phyloP scores from a whole-genome alignment of 2,888 invertebrate species.

The Sisyra nigra region DNA sequence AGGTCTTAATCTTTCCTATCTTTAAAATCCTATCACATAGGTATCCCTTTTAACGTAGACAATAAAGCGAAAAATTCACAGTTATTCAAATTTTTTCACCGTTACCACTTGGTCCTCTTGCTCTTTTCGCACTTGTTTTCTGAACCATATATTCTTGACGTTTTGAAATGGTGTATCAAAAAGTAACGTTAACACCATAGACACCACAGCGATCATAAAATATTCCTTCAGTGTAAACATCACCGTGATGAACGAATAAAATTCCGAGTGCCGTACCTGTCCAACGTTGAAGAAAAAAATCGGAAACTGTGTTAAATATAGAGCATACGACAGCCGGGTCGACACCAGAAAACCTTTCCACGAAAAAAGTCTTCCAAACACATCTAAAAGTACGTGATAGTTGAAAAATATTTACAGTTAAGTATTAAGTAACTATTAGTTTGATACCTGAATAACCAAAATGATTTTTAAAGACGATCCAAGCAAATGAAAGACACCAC shows the following conservation, averaged over 20 bases:
- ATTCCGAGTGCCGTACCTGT: conserved; percentile 30
- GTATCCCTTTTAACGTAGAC: too few species aligned
- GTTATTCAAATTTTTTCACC: too few species aligned
- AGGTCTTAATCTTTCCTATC: too few species aligned
- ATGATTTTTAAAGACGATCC: conserved; percentile 47
- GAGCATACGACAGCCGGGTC: conserved; percentile 40
- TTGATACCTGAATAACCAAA: conserved; percentile 37
- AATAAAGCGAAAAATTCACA: too few species aligned
- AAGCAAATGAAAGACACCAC: conserved; percentile 50
- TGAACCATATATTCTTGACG: conserved; percentile 36
- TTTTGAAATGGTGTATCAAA: conserved; percentile 55
- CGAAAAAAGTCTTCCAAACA: conserved; percentile 30
- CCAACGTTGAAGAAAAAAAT: conserved; percentile 44
- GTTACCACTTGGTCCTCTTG: too few species aligned
- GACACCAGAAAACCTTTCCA: conserved; percentile 40
- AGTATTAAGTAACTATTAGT: neutral
- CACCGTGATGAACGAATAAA: conserved; percentile 32
- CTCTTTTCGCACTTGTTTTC: conserved; percentile 13
- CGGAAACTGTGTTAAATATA: conserved; percentile 44
- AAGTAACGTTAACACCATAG: conserved; percentile 38
- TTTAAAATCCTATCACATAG: too few species aligned
- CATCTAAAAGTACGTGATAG: conserved; percentile 23
- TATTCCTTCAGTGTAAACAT: conserved; percentile 15
- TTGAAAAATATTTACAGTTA: too few species aligned
- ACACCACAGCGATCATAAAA: conserved; percentile 29